Base-by-base conservation (phyloP, 2,797 vertebrate species). In the Sciurus vulgaris region DNA sequence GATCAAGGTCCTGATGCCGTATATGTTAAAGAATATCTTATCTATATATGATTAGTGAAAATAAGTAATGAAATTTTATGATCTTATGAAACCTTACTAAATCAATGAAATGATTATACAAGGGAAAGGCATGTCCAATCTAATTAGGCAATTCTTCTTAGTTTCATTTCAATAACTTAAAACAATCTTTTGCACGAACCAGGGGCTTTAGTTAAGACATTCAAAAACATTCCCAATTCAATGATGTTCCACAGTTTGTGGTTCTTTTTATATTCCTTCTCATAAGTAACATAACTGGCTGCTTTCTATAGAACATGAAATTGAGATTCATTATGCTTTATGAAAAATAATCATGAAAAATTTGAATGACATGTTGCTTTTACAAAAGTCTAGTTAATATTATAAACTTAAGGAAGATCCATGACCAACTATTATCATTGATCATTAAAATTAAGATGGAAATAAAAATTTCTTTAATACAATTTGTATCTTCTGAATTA, bases 11-110 rank as follows among this genome's bases (percentile, higher is more conserved):
- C 77, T 69, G 26, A 51, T 70, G 5, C 2, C 24, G 24, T 18
- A 76, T 14, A 33, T 77, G 24, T 41, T 86, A 63, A 59, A 41
- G 56, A 51, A 47, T 9, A 77, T 63, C 61, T 26, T 63, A 17
- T 41, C 79, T 28, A n/a, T 87, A 91, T 47, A 54, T 69, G 18
- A 87, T 54, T 41, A 78, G 30, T 87, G 33, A 90, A 97, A 94
- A n/a, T 79, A 94, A 30, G 12, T 67, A 63, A 22, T 74, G 30
- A 90, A 94, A 69, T n/a, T 61, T 70, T 91, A 79, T 63, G 26
- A 20, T 33, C 24, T 63, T 76, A 41, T 1, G 72, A 89, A 92
- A 65, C 22, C 17, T 78, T 47, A 15, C 49, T 77, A 95, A 86
- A 82, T 24, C 30, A 90, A 92, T 61, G 87, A 73, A 93, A 67